Conservation (phyloP, 2,113 vertebrate species). For the Sinocyclocheilus rhinocerous region DNA sequence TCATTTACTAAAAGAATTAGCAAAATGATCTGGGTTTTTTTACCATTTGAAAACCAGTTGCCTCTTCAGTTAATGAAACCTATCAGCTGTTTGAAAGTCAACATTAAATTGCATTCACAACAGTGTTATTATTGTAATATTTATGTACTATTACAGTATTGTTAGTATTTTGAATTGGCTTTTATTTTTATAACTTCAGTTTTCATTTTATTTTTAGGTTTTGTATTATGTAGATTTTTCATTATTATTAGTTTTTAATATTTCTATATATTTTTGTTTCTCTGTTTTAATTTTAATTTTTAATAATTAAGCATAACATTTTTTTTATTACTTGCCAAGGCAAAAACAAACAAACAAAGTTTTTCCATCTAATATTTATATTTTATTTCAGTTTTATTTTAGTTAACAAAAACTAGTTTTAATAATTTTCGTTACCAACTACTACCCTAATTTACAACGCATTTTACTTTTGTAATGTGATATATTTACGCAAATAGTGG, state of each 20-base stretch:
- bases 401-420: background rate
- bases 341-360: background rate
- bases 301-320: background rate
- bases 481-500: background rate
- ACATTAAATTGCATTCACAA: background rate
- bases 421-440: background rate
- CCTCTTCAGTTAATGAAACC: conserved; percentile 12
- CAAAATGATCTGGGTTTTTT: conserved; percentile 32
- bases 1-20: conserved; percentile 45
- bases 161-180: background rate
- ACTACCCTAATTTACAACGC: no score
- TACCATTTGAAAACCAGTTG: conserved; percentile 12
- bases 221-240: background rate
- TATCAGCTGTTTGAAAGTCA: background rate
- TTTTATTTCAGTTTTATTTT: background rate
- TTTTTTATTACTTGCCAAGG: background rate
- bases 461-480: no score
- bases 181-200: background rate
- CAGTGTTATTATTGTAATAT: background rate
- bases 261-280: background rate
- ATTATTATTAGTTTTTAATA: background rate
- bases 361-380: background rate
- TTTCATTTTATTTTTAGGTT: background rate
- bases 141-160: background rate
- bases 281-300: background rate